Evolutionary conservation across 2,888 invertebrate species (phyloP).

Genomic region (Gymnoscelis rufifasciata): DNA sequence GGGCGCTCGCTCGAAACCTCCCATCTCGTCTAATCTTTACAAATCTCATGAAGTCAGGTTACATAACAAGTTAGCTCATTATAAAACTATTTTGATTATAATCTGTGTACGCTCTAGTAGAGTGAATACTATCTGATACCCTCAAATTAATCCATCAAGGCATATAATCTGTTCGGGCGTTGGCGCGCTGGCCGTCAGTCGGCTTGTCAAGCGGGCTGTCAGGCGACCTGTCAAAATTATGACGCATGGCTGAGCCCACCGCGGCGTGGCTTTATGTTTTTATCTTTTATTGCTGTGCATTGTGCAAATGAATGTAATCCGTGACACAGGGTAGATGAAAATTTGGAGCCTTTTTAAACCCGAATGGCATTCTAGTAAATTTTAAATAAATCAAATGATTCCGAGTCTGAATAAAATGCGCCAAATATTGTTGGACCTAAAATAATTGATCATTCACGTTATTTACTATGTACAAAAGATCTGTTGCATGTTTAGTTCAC

Average conservation of each 20-base stretch:
- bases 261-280: conserved; percentile 44
- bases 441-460: no score
- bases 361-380: neutral
- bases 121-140: conserved; percentile 45
- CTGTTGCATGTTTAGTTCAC: no score
- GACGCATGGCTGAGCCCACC: conserved; percentile 70
- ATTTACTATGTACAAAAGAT: no score
- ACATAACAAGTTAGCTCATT: conserved; percentile 35
- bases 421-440: no score
- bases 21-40: conserved; percentile 26
- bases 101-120: conserved; percentile 43
- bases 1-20: conserved; percentile 14
- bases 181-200: conserved; percentile 46
- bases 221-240: conserved; percentile 67
- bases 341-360: neutral
- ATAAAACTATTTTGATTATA: conserved; percentile 45
- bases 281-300: conserved; percentile 29
- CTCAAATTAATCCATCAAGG: conserved; percentile 73
- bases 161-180: conserved; percentile 62
- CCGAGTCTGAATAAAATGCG: no score
- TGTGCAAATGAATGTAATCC: conserved; percentile 16
- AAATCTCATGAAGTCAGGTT: conserved; percentile 29
- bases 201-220: conserved; percentile 60
- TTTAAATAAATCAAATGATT: neutral
- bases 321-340: conserved; percentile 16